These are phyloP conservation scores for Xanthorhoe spadicearia DNA, from an alignment of 2,888 invertebrate species.

Conservation along the genomic window DNA sequence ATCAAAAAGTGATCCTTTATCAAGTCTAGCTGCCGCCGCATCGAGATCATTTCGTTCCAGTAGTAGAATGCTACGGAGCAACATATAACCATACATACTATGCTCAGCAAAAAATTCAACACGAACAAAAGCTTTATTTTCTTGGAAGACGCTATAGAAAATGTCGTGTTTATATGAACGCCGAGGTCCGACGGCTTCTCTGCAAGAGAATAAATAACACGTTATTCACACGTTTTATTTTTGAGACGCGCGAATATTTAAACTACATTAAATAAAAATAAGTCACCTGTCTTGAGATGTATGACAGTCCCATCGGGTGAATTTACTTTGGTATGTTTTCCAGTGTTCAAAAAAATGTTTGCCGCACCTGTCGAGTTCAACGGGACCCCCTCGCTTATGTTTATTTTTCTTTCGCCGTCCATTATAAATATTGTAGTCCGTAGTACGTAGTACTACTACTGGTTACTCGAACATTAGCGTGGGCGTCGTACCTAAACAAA, in stretches of 20 bases:
- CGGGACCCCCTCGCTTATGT: conserved; percentile 74
- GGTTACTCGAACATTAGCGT: conserved; percentile 65
- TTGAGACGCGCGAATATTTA: neutral
- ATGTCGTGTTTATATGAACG: conserved; percentile 78
- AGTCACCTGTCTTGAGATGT: conserved; percentile 79
- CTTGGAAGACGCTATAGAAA: conserved; percentile 81
- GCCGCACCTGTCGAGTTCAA: conserved; percentile 75
- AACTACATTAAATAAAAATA: conserved; percentile 10
- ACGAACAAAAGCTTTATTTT: conserved; percentile 78
- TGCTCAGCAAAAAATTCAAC: conserved; percentile 74
- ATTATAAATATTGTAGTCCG: conserved; percentile 61
- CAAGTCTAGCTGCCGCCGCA: conserved; percentile 71
- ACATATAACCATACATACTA: conserved; percentile 72
- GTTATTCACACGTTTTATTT: conserved; percentile 42
- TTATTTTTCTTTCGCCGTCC: conserved; percentile 75
- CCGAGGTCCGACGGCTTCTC: conserved; percentile 77
- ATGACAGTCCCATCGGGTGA: conserved; percentile 75
- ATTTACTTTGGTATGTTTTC: conserved; percentile 69
- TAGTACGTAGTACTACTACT: conserved; percentile 57
- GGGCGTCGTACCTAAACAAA: conserved; percentile 75
- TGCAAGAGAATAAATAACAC: conserved; percentile 58
- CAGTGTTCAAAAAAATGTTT: conserved; percentile 78
- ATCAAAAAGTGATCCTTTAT: conserved; percentile 69
- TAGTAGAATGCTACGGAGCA: conserved; percentile 75
- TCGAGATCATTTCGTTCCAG: conserved; percentile 75